phyloP scores from a whole-genome alignment of 1,140 invertebrate species.

The Tetramorium alpestre region DNA sequence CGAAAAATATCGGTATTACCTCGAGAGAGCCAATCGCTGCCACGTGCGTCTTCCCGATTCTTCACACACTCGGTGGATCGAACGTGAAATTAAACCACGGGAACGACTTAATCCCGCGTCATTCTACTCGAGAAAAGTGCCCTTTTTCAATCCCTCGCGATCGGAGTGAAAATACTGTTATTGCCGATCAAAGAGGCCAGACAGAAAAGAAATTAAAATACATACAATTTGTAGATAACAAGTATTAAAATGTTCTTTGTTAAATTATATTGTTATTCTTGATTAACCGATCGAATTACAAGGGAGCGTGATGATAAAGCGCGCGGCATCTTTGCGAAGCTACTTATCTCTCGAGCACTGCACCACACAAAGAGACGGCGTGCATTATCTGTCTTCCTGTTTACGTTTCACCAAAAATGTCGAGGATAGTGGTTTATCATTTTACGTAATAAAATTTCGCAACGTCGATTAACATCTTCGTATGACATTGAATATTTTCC shows the following conservation, averaged over 20 bases:
- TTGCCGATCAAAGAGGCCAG: no score
- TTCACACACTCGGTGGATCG: neutral
- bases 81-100: slow-evolving; percentile 27
- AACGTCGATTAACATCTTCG: slow-evolving; percentile 21
- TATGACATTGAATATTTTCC: neutral
- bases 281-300: neutral
- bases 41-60: slow-evolving; percentile 38
- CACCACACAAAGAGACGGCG: neutral
- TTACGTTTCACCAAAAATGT: slow-evolving; percentile 41
- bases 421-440: slow-evolving; percentile 15
- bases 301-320: neutral
- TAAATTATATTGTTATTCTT: neutral
- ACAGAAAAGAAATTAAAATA: neutral
- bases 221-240: neutral
- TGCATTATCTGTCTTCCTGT: slow-evolving; percentile 50
- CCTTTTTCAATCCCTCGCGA: neutral
- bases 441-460: slow-evolving; percentile 40
- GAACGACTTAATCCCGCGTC: slow-evolving; percentile 52
- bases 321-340: neutral
- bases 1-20: slow-evolving; percentile 35
- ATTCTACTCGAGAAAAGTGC: neutral
- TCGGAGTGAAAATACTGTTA: neutral
- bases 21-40: neutral
- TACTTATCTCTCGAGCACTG: slow-evolving; percentile 1
- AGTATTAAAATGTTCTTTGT: neutral